Percentiles rank a stretch among this genome's conserved stretches.
phyloP scores from a whole-genome alignment of 2,888 invertebrate species.

The Thereva nobilitata region DNA sequence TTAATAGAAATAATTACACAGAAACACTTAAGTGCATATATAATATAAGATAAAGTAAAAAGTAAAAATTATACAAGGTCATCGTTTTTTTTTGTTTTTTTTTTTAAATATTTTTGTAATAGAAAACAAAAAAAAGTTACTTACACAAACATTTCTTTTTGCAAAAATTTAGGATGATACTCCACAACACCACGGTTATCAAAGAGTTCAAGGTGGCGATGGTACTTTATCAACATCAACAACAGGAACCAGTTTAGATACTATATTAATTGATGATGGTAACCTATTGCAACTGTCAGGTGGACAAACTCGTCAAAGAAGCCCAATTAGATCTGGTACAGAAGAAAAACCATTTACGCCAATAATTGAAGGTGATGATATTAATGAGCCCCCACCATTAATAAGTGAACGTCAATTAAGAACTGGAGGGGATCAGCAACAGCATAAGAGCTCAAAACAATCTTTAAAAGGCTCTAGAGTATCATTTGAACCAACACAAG shows the following conservation, averaged over 20 bases:
- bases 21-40: too few species aligned
- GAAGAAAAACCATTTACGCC: constrained; percentile 41
- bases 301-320: constrained; percentile 5
- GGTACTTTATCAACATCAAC: constrained; percentile 65
- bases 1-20: too few species aligned
- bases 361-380: constrained; percentile 48
- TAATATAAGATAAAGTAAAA: too few species aligned
- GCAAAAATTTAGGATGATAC: constrained; percentile 43
- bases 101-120: too few species aligned
- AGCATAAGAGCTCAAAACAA: constrained; percentile 38
- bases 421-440: constrained; percentile 13
- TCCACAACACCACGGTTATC: constrained; percentile 53
- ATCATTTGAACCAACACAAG: constrained; percentile 51
- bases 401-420: constrained; percentile 32
- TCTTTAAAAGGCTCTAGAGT: constrained; percentile 57
- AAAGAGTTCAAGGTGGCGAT: constrained; percentile 52
- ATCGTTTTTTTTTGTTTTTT: too few species aligned
- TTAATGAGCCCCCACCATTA: constrained; percentile 48
- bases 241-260: constrained; percentile 65
- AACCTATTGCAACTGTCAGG: constrained; percentile 30
- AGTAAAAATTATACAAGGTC: too few species aligned
- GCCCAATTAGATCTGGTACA: constrained; percentile 16
- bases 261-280: constrained; percentile 47
- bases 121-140: too few species aligned
- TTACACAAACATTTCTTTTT: neutral